phyloP scores from a whole-genome alignment of 1,140 invertebrate genomes.

The Gonioctena quinquepunctata region DNA sequence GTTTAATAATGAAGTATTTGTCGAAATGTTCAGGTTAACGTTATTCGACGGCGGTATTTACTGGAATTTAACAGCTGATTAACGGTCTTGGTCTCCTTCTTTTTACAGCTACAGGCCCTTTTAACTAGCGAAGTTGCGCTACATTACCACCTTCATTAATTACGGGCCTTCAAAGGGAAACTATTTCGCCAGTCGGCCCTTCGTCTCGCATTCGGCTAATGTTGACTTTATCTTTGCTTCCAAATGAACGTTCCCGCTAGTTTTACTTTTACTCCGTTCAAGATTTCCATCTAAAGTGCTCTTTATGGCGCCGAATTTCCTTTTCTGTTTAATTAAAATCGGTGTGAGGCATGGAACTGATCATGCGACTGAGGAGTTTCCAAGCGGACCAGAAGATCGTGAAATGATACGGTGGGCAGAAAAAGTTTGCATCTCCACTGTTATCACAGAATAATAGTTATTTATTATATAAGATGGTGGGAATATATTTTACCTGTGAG shows the following conservation, averaged over 20 bases:
- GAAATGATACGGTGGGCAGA: too few relatives aligned
- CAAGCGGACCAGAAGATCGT: too few relatives aligned
- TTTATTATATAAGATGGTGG: too few relatives aligned
- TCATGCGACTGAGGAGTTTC: too few relatives aligned
- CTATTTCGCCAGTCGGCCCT: conserved; percentile 7
- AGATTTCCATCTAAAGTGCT: conserved; percentile 7
- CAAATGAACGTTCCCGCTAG: conserved; percentile 10
- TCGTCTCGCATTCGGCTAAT: background rate
- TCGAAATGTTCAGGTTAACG: background rate
- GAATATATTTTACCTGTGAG: too few relatives aligned
- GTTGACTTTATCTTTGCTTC: conserved; percentile 12
- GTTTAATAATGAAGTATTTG: background rate
- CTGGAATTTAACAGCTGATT: conserved; percentile 20
- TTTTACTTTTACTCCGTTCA: conserved; percentile 2
- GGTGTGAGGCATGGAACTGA: background rate
- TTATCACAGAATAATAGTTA: too few relatives aligned
- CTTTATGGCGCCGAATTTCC: conserved; percentile 1
- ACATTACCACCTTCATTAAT: conserved; percentile 19
- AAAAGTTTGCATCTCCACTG: too few relatives aligned
- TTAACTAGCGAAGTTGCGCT: conserved; percentile 12
- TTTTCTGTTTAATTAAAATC: conserved; percentile 4
- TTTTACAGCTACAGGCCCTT: conserved; percentile 3
- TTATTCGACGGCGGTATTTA: conserved; percentile 5
- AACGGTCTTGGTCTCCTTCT: conserved; percentile 6
- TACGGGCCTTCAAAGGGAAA: conserved; percentile 18